Percentiles rank a stretch among this genome's conserved stretches.
Evolutionary conservation across 1,140 invertebrate species (phyloP).

Genomic region (Semibalanus balanoides): DNA sequence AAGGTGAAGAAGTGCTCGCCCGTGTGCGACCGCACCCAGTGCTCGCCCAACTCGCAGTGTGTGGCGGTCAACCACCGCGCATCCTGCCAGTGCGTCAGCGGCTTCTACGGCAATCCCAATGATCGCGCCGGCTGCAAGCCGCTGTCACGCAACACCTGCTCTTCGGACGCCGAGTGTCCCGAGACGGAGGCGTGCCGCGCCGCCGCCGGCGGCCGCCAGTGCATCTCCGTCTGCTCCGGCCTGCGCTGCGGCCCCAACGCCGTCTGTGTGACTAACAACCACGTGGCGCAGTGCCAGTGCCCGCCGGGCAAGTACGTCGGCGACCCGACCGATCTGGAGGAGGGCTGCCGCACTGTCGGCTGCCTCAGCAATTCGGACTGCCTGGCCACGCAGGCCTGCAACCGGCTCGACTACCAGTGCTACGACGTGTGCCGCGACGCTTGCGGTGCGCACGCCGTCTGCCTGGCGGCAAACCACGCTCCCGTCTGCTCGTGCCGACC

Average conservation of each 20-base stretch:
- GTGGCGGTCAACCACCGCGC: constrained; percentile 53
- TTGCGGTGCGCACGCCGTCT: constrained; percentile 74
- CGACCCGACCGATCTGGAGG: constrained; percentile 55
- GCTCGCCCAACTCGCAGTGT: constrained; percentile 65
- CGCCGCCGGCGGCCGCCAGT: constrained; percentile 35
- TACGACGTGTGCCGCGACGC: constrained; percentile 63
- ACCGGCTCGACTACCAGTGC: constrained; percentile 65
- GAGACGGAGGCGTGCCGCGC: constrained; percentile 58
- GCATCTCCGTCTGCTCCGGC: constrained; percentile 56
- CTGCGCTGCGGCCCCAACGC: constrained; percentile 67
- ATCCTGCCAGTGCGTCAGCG: constrained; percentile 60
- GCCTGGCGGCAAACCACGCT: constrained; percentile 66
- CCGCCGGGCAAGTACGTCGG: constrained; percentile 66
- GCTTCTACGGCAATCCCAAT: constrained; percentile 71
- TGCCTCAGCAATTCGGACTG: constrained; percentile 75
- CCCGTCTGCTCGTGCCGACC: constrained; percentile 67
- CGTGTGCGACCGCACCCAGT: constrained; percentile 61
- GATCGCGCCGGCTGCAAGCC: constrained; percentile 66
- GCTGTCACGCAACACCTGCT: constrained; percentile 52
- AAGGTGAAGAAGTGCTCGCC: constrained; percentile 66
- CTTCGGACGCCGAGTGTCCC: constrained; percentile 59
- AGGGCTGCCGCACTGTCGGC: constrained; percentile 59
- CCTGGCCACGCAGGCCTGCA: constrained; percentile 56
- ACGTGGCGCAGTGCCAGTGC: constrained; percentile 72
- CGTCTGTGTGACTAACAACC: constrained; percentile 70